Base-by-base conservation (phyloP, 2,888 invertebrate genomes). In the Coleophora deauratella region DNA sequence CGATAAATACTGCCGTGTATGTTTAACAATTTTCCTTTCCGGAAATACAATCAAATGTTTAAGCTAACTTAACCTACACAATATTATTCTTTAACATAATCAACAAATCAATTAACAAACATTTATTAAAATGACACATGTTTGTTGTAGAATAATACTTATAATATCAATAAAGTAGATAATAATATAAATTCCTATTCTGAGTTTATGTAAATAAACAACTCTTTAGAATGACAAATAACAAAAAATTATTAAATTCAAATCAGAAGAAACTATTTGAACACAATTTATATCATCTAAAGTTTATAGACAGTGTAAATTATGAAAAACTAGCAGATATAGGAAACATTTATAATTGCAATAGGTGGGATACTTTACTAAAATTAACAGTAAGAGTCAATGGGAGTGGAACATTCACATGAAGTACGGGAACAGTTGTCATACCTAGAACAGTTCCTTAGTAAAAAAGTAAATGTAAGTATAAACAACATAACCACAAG, bases 281-380 rank as follows among this genome's bases (percentile, higher is more conserved):
- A 71, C 71, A 77, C 74, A 75, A 59, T 54, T 59, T 63, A 60
- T 47, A 27, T 28, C 30, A 33, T 15, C n/a, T 3, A 10, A 9
- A 21, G 11, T 10, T 44, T 53, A 54, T 49, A 49, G 46, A 49
- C 52, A 57, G 60, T 57, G 55, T 51, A 59, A 62, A 58, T 38
- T 51, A 50, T 52, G 52, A 47, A 45, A 50, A 44, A 46, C 33
- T 42, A 47, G 9, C 10, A 31, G 36, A 57, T 49, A 64, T 69
- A 61, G 60, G 60, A 66, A 65, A 57, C 59, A 60, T n/a, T n/a
- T n/a, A 61, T 57, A 51, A 45, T 63, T 60, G 54, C 47, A 49
- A 54, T 62, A 75, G 79, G 79, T 80, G 79, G 79, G 78, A 72
- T 64, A 57, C 52, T 54, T 68, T 55, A 63, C 68, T 62, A 68